phyloP scores from a whole-genome alignment of 2,888 invertebrate genomes.

The Harmothoe impar region DNA sequence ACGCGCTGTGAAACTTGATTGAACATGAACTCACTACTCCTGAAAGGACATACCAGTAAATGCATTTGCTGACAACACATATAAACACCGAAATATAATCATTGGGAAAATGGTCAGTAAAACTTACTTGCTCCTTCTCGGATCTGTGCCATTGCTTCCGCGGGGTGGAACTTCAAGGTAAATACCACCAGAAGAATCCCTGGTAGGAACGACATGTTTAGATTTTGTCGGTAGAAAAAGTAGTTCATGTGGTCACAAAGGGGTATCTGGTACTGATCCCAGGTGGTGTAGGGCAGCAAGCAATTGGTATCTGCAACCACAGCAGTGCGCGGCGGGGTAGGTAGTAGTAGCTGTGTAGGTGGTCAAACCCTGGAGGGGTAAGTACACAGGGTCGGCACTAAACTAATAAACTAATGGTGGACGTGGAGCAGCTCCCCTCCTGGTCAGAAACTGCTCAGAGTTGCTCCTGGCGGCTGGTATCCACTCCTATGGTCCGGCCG shows the following conservation, averaged over 20 bases:
- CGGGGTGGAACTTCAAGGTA: neutral
- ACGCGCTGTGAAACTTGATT: no score
- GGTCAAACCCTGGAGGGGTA: neutral
- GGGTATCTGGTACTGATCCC: neutral
- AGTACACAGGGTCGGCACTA: neutral
- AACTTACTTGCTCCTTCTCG: slow-evolving; percentile 46
- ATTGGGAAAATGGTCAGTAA: neutral
- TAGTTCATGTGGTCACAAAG: neutral
- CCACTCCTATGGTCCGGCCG: neutral
- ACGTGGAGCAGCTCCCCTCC: neutral
- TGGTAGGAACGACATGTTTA: neutral
- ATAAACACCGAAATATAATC: neutral
- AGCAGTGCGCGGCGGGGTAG: neutral
- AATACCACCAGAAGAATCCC: neutral
- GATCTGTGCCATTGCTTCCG: neutral
- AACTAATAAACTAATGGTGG: slow-evolving; percentile 40
- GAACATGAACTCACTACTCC: no score
- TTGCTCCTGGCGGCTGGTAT: neutral
- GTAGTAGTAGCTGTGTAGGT: no score
- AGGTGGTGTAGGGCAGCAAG: neutral
- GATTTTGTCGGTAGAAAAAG: neutral
- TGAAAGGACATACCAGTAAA: no score
- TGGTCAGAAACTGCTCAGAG: neutral
- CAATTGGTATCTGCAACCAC: neutral
- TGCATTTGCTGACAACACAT: neutral